Conservation (phyloP, 2,113 vertebrate genomes). For the Epinephelus lanceolatus region DNA sequence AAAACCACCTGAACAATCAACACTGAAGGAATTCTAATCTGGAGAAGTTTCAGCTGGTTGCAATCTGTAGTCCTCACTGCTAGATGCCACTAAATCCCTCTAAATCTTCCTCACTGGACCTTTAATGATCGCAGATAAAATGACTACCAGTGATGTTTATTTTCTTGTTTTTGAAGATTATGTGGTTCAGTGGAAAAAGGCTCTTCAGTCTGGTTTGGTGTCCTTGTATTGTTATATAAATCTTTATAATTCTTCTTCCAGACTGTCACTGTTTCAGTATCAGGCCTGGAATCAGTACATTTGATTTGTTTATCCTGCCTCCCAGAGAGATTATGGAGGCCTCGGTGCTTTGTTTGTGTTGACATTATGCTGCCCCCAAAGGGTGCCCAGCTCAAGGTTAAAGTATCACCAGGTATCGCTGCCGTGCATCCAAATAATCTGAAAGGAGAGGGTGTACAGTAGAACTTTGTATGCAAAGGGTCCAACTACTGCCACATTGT, state of each 20-base stretch:
- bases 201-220: not conserved
- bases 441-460: not conserved
- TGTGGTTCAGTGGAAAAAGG: not conserved
- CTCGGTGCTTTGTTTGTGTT: conserved; percentile 28
- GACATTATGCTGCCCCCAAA: conserved; percentile 2
- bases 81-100: no score
- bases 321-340: conserved; percentile 9
- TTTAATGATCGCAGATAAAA: not conserved
- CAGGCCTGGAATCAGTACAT: conserved; percentile 17
- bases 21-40: no score
- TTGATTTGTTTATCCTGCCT: conserved; percentile 40
- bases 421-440: conserved; percentile 42
- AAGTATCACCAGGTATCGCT: conserved; percentile 30
- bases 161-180: not conserved
- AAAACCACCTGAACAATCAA: no score
- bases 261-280: conserved; percentile 19
- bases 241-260: not conserved
- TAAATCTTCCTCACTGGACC: no score
- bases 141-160: not conserved
- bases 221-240: not conserved
- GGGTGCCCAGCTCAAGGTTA: conserved; percentile 29
- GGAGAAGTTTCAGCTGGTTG: no score
- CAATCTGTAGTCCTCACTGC: no score
- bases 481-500: conserved; percentile 17
- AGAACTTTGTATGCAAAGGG: conserved; percentile 44